Base-by-base conservation (phyloP, 1,140 invertebrate species). In the Phocides pigmalion region DNA sequence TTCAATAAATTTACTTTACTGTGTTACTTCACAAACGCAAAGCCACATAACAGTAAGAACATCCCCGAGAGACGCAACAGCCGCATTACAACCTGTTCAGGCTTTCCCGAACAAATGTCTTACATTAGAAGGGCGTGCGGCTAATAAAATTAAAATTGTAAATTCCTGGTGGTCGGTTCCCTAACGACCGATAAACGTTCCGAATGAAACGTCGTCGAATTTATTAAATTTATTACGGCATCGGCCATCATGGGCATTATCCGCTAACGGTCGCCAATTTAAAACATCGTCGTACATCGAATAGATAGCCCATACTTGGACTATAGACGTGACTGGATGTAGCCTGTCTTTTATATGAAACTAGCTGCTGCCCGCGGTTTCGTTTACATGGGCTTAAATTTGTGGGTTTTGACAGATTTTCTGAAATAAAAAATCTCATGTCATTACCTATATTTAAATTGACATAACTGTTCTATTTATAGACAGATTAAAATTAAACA, bases 141-240 rank as follows among this genome's bases (percentile, higher is more conserved):
- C 53, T 42, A 56, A 56, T 56, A 56, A 56, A 56, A 56, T 42
- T 56, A 56, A 56, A 56, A 56, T 56, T 56, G 53, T 56, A 56
- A 56, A 56, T 56, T 28, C 58, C 28, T 11, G 63, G 51, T 56
- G 47, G 63, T 54, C 44, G 25, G 35, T 64, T 25, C 49, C 53
- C 25, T 51, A 58, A 61, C 68, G 61, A 70, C 66, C 72, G 66
- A 47, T 70, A 64, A 69, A 64, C 50, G 58, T 25, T 68, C 66
- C 58, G 66, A 72, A 76, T 79, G 65, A 72, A 76, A 68, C 71
- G 62, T 72, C 47, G 49, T 68, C 68, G 66, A 74, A 71, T 77
- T 74, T 70, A 74, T 70, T 59, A 71, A 69, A 76, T 76, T 76
- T 74, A 76, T 76, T 73, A 62, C 71, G 17, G 51, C 32, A 51